These are phyloP conservation scores for Chloromyia formosa DNA, from an alignment of 2,888 invertebrate genomes.

Conservation along the genomic window DNA sequence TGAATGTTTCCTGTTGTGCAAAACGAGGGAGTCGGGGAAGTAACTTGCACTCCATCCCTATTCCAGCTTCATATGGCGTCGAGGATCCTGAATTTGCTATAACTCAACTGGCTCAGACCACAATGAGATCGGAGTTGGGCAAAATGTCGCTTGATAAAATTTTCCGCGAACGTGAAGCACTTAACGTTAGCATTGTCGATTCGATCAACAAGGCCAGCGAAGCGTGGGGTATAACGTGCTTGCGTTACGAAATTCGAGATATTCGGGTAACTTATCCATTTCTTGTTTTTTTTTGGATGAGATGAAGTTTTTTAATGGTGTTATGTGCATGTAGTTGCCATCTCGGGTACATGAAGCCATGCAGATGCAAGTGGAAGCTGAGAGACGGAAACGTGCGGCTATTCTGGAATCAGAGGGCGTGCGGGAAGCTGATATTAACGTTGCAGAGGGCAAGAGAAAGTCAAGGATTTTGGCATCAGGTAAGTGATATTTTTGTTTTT, in stretches of 20 bases:
- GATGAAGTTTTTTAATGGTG: not conserved
- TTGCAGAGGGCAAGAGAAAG: constrained; percentile 94
- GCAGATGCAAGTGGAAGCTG: constrained; percentile 99
- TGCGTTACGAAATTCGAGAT: constrained; percentile 92
- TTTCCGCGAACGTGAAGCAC: constrained; percentile 93
- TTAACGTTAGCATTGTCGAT: constrained; percentile 94
- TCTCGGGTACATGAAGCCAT: constrained; percentile 95
- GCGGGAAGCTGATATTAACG: constrained; percentile 92
- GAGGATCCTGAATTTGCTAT: constrained; percentile 99
- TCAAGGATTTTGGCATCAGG: constrained; percentile 91
- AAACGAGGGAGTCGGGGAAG: not conserved
- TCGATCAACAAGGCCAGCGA: constrained; percentile 98
- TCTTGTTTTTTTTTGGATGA: constrained; percentile 29
- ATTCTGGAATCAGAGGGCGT: constrained; percentile 97
- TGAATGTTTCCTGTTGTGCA: too few species aligned
- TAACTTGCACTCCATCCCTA: not conserved
- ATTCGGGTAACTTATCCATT: constrained; percentile 55
- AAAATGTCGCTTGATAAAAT: constrained; percentile 97
- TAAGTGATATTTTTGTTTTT: constrained; percentile 56
- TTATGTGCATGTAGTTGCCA: constrained; percentile 75
- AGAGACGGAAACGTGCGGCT: constrained; percentile 93
- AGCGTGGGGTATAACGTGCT: constrained; percentile 97
- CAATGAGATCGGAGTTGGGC: constrained; percentile 98
- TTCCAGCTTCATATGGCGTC: constrained; percentile 90
- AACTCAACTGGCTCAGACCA: constrained; percentile 98